Conservation (phyloP, 1,140 invertebrate genomes). For the Philopotamus ludificatus region DNA sequence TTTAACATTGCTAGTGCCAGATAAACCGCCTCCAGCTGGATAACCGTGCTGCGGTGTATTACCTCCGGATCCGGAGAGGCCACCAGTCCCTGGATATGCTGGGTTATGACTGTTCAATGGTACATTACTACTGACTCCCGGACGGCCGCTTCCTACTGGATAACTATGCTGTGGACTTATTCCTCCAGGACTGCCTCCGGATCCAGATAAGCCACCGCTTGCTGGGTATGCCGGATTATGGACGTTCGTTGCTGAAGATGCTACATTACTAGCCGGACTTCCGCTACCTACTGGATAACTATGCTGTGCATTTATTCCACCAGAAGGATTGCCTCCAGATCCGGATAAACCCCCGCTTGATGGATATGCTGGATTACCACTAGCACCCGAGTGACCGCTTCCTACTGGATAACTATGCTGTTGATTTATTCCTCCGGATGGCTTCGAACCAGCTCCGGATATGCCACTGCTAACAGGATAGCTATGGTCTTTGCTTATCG, state of each 20-base stretch:
- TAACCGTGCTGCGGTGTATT: conserved; percentile 8
- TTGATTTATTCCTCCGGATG: too few relatives aligned
- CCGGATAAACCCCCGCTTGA: conserved; percentile 26
- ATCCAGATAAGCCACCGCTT: conserved; percentile 22
- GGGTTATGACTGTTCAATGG: too few relatives aligned
- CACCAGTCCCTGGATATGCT: neutral
- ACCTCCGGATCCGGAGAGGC: too few relatives aligned
- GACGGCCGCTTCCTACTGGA: conserved; percentile 24
- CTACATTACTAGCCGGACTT: too few relatives aligned
- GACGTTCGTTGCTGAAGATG: too few relatives aligned
- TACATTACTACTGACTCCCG: conserved; percentile 27
- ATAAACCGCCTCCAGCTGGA: neutral
- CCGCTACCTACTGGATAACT: too few relatives aligned
- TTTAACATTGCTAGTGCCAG: neutral
- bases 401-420: conserved; percentile 34
- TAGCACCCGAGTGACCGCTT: conserved; percentile 15
- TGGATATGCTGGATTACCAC: conserved; percentile 21
- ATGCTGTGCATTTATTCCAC: too few relatives aligned
- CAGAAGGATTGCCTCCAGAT: neutral
- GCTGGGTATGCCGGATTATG: conserved; percentile 27
- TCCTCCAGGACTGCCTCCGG: conserved; percentile 32
- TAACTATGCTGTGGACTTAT: conserved; percentile 34
- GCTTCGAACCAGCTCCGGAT: conserved; percentile 32
- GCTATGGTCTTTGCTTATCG: too few relatives aligned
- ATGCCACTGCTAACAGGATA: conserved; percentile 26